Conservation (phyloP, 2,113 vertebrate genomes). For the Microtus oregoni region DNA sequence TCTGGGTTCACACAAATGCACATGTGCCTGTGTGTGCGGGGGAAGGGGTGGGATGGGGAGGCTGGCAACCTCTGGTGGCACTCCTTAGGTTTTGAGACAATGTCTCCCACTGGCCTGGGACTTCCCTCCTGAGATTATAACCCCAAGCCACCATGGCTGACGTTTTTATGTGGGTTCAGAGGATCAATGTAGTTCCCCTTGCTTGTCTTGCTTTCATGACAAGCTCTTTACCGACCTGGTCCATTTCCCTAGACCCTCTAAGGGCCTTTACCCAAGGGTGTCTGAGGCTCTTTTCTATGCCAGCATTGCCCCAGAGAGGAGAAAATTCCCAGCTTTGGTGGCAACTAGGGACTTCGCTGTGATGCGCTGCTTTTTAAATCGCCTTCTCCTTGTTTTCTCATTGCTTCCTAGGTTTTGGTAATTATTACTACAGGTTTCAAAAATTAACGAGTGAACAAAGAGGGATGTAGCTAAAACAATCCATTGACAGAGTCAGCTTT, state of each 20-base stretch:
- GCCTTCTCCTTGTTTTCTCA: neutral
- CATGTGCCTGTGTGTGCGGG: neutral
- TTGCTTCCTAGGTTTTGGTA: conserved; percentile 5
- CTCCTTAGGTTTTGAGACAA: neutral
- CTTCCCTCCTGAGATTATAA: neutral
- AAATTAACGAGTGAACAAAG: neutral
- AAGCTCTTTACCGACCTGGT: neutral
- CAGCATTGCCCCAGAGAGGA: neutral
- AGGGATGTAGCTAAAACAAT: neutral
- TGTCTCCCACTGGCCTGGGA: neutral
- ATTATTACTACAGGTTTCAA: neutral
- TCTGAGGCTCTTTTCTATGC: neutral
- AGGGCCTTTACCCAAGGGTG: neutral
- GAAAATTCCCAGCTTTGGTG: neutral
- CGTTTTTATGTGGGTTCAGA: neutral
- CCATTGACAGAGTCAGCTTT: neutral
- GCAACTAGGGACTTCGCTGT: neutral
- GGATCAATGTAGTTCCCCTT: neutral
- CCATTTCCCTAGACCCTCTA: no score
- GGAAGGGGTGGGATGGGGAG: neutral
- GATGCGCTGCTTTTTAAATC: neutral
- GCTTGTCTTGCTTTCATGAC: neutral
- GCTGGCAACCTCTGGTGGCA: neutral
- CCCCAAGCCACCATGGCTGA: neutral
- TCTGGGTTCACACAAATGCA: neutral